Evolutionary conservation across 35 echinoderm and acorn worm genomes (phyloP).

Genomic region (Ophiothrix spiculata): DNA sequence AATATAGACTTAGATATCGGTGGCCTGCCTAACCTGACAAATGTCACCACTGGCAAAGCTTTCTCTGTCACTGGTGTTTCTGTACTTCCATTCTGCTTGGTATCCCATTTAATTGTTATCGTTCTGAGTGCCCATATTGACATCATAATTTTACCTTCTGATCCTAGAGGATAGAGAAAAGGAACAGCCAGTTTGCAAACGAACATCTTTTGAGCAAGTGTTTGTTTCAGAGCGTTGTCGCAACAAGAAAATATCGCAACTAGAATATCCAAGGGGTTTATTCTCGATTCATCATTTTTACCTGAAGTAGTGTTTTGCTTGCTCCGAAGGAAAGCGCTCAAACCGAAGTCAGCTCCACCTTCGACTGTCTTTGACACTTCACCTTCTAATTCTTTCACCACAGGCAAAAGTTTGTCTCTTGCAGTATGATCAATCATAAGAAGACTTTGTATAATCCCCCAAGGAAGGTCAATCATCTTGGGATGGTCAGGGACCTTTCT

Average conservation of each 20-base stretch:
- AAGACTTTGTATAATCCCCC: background rate
- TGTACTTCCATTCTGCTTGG: background rate
- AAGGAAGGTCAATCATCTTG: background rate
- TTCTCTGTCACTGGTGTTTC: slow-evolving; percentile 19
- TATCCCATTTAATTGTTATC: background rate
- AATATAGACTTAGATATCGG: slow-evolving; percentile 17
- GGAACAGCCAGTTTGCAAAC: background rate
- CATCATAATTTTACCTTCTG: background rate
- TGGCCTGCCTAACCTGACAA: slow-evolving; percentile 24
- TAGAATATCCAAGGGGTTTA: background rate
- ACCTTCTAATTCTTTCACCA: background rate
- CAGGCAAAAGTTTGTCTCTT: background rate
- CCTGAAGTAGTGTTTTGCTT: background rate
- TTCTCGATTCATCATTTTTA: background rate
- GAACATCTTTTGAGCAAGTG: background rate
- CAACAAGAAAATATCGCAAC: background rate
- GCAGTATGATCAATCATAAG: background rate
- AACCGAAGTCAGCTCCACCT: background rate
- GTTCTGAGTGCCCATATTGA: background rate
- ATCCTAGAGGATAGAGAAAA: background rate
- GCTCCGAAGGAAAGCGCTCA: background rate
- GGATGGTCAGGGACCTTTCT: background rate
- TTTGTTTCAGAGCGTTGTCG: background rate
- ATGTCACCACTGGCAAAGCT: background rate
- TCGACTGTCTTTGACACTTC: background rate